Base-by-base conservation (phyloP, 2,888 invertebrate species). In the Unio delphinus region DNA sequence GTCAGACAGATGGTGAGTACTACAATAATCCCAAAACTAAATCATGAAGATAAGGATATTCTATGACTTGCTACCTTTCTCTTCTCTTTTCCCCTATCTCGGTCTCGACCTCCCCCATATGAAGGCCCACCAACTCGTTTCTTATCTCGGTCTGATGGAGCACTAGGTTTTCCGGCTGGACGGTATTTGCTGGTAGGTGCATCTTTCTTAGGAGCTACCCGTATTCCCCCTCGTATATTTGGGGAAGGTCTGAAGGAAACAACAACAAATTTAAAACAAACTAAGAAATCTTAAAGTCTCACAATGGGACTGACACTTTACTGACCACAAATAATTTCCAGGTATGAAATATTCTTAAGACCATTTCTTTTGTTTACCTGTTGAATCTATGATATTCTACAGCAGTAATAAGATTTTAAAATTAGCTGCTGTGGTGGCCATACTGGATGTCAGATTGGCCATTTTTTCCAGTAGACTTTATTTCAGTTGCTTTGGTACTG, bases 191-290 rank as follows among this genome's bases (percentile, higher is more conserved):
- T 76, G 28, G 70, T 69, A 26, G 82, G 80, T 59, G 81, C 80
- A 62, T 72, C 67, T 65, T 77, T 84, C 65, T 78, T 83, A 18
- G 80, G 79, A 17, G 79, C 79, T 8, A 76, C 70, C 28, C 75
- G 64, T 4, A 75, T 73, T 56, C 81, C 80, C 15, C 81, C 86
- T 69, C 85, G 78, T 15, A 85, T 81, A 67, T 87, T 86, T 30
- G 87, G 88, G 1, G 87, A 86, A 2, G 87, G 87, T 75, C 88
- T 88, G 70, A 15, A 60, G 65, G 58, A 23, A 28, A 63, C 28
- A 55, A 63, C 34, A 61, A 58, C n/a, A 8, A 62, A 34, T 62
- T 34, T 8, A 45, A 2, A 45, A 45, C 15, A 3, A 45, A 2
- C 15, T 45, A 45, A 15, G 3, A 45, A 15, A 15, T 54, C 20